Evolutionary conservation across 2,113 vertebrate genomes (phyloP), one percentile per base, ranked within the genome.

Genomic region (Phasianus colchicus): DNA sequence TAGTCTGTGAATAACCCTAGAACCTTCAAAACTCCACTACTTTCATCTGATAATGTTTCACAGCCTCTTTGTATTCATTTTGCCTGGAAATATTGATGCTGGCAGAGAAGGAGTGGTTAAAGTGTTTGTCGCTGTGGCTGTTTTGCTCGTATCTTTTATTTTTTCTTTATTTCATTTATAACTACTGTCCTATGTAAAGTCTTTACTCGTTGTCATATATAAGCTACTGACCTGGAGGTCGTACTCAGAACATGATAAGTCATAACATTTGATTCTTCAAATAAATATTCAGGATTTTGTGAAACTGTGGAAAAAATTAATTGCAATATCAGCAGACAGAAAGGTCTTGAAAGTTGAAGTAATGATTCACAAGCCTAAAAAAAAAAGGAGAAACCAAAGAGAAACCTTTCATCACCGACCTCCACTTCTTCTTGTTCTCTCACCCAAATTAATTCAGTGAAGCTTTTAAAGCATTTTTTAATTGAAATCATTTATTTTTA

Each of bases 361-460:
- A 81, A 69, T 84, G 74, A 90, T 84, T 93, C 95, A 95, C 34
- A 86, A 86, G 30, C 57, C 86, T 86, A 65, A 93, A 89, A 96
- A 88, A 88, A 76, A 81, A 52, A 76, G 67, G 67, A 70, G 34
- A 89, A 91, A 67, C 52, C 38, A 42, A 55, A 88, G 32, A 78
- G 22, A 94, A 93, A 87, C 70, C 86, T 93, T 90, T 89, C 70
- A 13, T 90, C 86, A 94, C 66, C 95, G 92, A 9, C 96, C 88
- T 95, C 89, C 92, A 76, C 66, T 92, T 94, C 88, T 83, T 86
- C 60, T 76, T 96, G 38, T 30, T 84, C 77, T 93, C 80, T 86
- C 83, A 93, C 85, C 66, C 83, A 90, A 82, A 88, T 91, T 69
- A 95, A 90, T 90, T 94, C 80, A 88, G 74, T 74, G 73, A 83